A percentile compares a stretch with the other conserved stretches of the same genome.
Evolutionary conservation across 2,797 vertebrate species (phyloP).

Genomic region (Smutsia temminckii): DNA sequence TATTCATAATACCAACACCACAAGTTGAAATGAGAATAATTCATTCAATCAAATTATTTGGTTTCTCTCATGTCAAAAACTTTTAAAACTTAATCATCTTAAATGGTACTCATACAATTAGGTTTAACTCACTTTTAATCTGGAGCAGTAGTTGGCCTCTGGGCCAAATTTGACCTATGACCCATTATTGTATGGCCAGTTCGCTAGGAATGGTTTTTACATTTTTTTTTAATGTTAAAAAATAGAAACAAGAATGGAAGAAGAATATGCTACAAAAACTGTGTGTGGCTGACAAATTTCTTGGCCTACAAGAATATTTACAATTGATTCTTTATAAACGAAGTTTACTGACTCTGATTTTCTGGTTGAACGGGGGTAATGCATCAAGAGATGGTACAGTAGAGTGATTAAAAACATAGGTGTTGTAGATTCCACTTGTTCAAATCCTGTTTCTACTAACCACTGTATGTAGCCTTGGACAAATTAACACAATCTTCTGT

Average conservation of each 20-base stretch:
- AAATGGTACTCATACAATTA: slow-evolving; percentile 13
- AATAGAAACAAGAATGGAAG: not conserved
- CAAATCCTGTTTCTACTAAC: not conserved
- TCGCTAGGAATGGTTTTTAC: not conserved
- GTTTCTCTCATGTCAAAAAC: slow-evolving; percentile 10
- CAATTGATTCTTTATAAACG: not conserved
- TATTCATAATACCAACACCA: slow-evolving; percentile 17
- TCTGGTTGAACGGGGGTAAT: not conserved
- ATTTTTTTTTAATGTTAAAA: not conserved
- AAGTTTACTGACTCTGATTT: not conserved
- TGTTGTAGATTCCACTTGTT: not conserved
- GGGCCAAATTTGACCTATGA: not conserved
- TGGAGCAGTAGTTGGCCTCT: not conserved
- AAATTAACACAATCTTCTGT: not conserved
- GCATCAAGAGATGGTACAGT: not conserved
- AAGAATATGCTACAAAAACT: not conserved
- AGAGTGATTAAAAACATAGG: not conserved
- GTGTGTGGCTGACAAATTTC: not conserved
- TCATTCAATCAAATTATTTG: slow-evolving; percentile 19
- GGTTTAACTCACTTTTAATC: slow-evolving; percentile 19
- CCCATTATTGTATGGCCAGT: not conserved
- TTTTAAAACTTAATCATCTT: not conserved
- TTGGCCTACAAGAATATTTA: not conserved
- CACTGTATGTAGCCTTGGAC: not conserved
- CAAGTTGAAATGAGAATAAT: slow-evolving; percentile 22